Conservation (phyloP, 1,140 invertebrate species). For the Zaprionus tsacasi region DNA sequence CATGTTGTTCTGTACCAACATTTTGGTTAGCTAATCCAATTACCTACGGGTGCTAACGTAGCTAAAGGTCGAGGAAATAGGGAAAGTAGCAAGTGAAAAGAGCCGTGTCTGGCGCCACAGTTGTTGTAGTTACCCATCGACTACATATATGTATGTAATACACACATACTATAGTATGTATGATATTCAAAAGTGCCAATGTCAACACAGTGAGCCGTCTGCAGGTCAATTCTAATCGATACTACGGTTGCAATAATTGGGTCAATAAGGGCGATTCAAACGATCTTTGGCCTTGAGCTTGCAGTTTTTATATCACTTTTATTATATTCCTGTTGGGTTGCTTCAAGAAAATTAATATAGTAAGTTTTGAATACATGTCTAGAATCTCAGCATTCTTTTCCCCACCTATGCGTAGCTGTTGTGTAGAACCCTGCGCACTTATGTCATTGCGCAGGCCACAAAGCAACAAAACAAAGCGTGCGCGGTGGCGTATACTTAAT, state of each 20-base stretch:
- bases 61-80: slow-evolving; percentile 63
- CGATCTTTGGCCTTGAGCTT: not conserved
- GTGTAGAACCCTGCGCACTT: slow-evolving; percentile 45
- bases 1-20: slow-evolving; percentile 32
- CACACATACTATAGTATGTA: too few relatives aligned
- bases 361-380: not conserved
- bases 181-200: slow-evolving; percentile 72
- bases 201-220: slow-evolving; percentile 50
- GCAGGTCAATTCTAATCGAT: slow-evolving; percentile 54
- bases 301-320: not conserved
- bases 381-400: not conserved
- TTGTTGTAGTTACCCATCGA: slow-evolving; percentile 18
- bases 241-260: slow-evolving; percentile 16
- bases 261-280: not conserved
- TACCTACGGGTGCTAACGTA: slow-evolving; percentile 40
- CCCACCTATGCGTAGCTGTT: not conserved
- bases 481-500: slow-evolving; percentile 74
- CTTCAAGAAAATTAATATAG: not conserved
- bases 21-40: slow-evolving; percentile 71
- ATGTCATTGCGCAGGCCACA: slow-evolving; percentile 61
- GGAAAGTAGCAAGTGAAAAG: slow-evolving; percentile 22
- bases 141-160: not conserved
- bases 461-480: slow-evolving; percentile 36
- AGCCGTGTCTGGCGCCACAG: slow-evolving; percentile 51
- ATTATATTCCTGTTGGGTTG: not conserved